Percentiles rank a stretch among this genome's conserved stretches.
Evolutionary conservation across 2,888 invertebrate genomes (phyloP).

Genomic region (Crematogaster levior): DNA sequence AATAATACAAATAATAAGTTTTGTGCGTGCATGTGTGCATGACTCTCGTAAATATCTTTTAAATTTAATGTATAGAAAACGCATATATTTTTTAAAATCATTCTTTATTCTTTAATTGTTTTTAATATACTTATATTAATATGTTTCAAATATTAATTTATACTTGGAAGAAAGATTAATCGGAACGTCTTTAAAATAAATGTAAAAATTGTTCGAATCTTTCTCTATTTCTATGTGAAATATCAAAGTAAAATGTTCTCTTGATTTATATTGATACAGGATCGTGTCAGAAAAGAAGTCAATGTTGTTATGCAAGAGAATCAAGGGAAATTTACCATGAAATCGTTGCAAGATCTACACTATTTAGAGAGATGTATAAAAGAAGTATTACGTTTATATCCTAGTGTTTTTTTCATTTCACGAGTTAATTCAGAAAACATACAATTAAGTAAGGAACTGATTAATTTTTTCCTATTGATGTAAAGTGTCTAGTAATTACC

Average conservation of each 20-base stretch:
- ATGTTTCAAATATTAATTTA: neutral
- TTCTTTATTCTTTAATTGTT: too few relatives aligned
- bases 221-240: too few relatives aligned
- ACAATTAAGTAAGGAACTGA: conserved; percentile 72
- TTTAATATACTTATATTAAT: neutral
- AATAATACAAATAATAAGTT: neutral
- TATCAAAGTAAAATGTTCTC: neutral
- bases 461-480: neutral
- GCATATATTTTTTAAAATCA: too few relatives aligned
- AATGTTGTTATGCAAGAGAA: conserved; percentile 86
- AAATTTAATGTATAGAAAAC: too few relatives aligned
- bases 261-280: conserved; percentile 55
- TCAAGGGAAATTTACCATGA: conserved; percentile 86
- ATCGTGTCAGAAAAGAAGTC: conserved; percentile 72
- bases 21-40: neutral
- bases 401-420: conserved; percentile 90
- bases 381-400: conserved; percentile 89
- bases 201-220: neutral
- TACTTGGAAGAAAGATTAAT: neutral
- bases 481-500: too few relatives aligned
- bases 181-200: neutral
- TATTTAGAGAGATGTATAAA: conserved; percentile 91
- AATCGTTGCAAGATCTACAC: conserved; percentile 88
- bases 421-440: conserved; percentile 87
- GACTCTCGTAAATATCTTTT: too few relatives aligned